Conservation (phyloP, 2,113 vertebrate genomes). For the Vireo altiloquus region DNA sequence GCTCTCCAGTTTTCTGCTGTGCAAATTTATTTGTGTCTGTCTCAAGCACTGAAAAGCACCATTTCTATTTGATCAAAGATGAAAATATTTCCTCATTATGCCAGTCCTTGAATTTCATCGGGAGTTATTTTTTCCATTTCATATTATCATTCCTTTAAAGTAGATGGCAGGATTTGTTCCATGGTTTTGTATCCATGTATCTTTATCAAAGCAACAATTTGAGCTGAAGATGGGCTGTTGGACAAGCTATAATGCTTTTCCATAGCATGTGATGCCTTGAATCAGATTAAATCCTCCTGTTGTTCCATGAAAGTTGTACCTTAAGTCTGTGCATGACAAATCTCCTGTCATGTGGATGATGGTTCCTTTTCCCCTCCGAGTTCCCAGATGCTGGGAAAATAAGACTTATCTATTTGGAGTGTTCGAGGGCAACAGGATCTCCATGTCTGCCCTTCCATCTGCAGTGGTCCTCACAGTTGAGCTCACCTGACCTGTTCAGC, state of each 20-base stretch:
- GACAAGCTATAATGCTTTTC: not conserved
- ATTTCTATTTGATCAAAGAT: not conserved
- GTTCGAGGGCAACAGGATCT: not conserved
- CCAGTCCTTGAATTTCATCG: not conserved
- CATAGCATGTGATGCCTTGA: not conserved
- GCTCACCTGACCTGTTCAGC: not conserved
- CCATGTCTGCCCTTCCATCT: not conserved
- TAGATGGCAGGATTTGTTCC: not conserved
- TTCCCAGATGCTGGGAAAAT: not conserved
- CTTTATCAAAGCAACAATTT: not conserved
- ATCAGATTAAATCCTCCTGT: not conserved
- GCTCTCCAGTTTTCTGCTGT: not conserved
- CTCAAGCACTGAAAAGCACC: not conserved
- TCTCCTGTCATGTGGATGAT: not conserved
- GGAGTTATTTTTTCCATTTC: not conserved
- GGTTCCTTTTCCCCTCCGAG: not conserved
- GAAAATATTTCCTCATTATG: conserved; percentile 1
- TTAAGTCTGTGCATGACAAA: not conserved
- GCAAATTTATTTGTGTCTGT: not conserved
- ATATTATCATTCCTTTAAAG: not conserved
- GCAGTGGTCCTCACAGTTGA: not conserved
- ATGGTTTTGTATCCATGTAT: not conserved
- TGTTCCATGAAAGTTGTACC: not conserved
- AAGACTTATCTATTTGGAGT: not conserved
- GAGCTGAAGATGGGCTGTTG: not conserved